Percentiles rank a stretch among this genome's conserved stretches.
These are phyloP conservation scores for Melanerpes formicivorus DNA, from an alignment of 2,113 vertebrate species.

Conservation along the genomic window DNA sequence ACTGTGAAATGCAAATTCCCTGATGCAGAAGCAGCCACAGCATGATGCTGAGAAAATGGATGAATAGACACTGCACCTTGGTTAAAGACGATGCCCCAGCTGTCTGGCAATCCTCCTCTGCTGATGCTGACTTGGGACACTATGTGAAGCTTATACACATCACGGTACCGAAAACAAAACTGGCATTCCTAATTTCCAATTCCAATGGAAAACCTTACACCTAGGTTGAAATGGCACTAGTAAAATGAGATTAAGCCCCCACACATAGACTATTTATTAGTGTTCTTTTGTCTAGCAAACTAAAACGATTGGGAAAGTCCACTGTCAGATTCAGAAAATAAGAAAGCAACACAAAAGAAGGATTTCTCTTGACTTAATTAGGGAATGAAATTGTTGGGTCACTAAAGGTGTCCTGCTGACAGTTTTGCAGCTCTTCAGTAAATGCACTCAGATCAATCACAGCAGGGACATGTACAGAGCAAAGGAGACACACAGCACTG, in stretches of 20 bases:
- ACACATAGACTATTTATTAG: neutral
- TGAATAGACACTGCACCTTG: neutral
- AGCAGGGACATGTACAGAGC: accelerated
- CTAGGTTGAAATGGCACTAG: neutral
- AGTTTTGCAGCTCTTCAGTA: neutral
- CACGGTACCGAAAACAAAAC: neutral
- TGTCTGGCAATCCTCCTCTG: neutral
- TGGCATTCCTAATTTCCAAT: neutral
- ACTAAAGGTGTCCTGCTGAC: neutral
- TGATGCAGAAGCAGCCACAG: neutral
- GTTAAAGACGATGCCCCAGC: neutral
- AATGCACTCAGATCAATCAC: neutral
- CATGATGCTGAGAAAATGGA: neutral
- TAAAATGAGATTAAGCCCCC: neutral
- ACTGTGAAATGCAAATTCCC: neutral
- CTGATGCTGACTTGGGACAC: neutral
- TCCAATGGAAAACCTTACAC: neutral
- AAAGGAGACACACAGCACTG: neutral
- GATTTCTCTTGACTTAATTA: neutral
- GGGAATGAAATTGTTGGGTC: neutral
- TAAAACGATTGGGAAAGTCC: neutral
- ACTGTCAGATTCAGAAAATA: neutral
- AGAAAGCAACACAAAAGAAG: neutral
- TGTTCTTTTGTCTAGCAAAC: neutral
- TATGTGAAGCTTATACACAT: neutral